Percentiles rank a stretch among this genome's conserved stretches.
Evolutionary conservation across 2,888 invertebrate genomes (phyloP).

Genomic region (Coelogynopora nodosa): DNA sequence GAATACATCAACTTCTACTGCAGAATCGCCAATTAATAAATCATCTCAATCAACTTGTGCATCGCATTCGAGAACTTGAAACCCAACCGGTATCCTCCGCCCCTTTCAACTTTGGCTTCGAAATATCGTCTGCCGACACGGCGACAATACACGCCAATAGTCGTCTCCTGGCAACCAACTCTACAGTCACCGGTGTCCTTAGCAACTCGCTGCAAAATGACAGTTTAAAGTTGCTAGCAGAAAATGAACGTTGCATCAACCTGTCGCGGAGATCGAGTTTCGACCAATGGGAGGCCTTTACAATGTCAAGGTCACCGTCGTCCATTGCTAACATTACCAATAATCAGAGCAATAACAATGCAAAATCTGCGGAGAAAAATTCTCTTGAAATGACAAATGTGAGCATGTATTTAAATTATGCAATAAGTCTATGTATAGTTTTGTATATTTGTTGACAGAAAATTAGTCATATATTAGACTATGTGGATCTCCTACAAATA

Average conservation of each 20-base stretch:
- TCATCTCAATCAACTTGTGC: slow-evolving; percentile 84
- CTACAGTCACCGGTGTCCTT: neutral
- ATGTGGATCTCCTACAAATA: too few species aligned
- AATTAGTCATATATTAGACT: too few species aligned
- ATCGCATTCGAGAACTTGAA: slow-evolving; percentile 81
- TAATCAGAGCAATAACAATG: neutral
- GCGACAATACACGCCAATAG: slow-evolving; percentile 13
- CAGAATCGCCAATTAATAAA: slow-evolving; percentile 91
- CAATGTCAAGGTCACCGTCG: neutral
- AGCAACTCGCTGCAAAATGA: neutral
- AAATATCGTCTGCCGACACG: neutral
- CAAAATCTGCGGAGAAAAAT: neutral
- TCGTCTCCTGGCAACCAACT: neutral
- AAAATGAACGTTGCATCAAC: slow-evolving; percentile 32
- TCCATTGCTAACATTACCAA: neutral
- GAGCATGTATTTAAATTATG: too few species aligned
- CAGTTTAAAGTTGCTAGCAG: neutral
- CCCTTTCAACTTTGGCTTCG: too few species aligned
- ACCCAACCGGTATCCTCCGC: neutral
- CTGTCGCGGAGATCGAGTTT: slow-evolving; percentile 25
- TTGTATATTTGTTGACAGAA: too few species aligned
- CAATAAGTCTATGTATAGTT: too few species aligned
- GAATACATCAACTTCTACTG: slow-evolving; percentile 85
- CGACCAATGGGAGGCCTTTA: slow-evolving; percentile 15
- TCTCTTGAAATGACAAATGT: too few species aligned